Base-by-base conservation (phyloP, 2,113 vertebrate species). In the Chaetura pelagica region DNA sequence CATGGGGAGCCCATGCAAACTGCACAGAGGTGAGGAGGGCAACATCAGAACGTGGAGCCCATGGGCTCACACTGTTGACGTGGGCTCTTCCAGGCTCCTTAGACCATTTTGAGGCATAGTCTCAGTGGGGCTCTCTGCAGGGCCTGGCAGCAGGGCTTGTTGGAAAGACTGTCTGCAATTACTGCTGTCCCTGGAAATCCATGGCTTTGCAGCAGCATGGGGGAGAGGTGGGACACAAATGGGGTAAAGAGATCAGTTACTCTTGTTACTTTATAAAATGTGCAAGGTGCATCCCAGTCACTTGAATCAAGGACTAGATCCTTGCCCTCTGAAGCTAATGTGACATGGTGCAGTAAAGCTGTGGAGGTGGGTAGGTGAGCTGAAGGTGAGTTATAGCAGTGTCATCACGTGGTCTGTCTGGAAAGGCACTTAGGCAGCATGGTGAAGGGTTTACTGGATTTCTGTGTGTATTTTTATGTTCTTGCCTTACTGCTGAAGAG, bases 11-110 rank as follows among this genome's bases (percentile, higher is more conserved):
- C 97, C 88, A 95, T 97, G 89, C 96, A 97, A 69, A 91, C 75
- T 51, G 93, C 97, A 72, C 96, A 97, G 89, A 98, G 98, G 98
- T 98, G 89, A 97, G 96, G 57, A 73, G 15, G 15, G 17, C 27
- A 24, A 27, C 48, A 40, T 30, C 48, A 68, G 52, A 83, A 34
- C 3, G 1, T 62, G 49, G 44, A 38, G 10, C 20, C 52, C 49
- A 9, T 0, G 1, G 21, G 6, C 57, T 79, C 1, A 2, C 34
- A 64, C 23, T 71, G 9, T 24, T 58, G 30, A 22, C 26, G 9
- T 18, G 38, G 21, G 11, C 48, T 73, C 48, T 75, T 68, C 7
- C 24, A 3, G 18, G 74, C 40, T 46, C 40, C n/a, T 32, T 18
- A 26, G 24, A 62, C n/a, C 20, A 6, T 49, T 85, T 79, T 58